These are phyloP conservation scores for Hypomesus transpacificus DNA, from an alignment of 2,113 vertebrate species.

Conservation along the genomic window DNA sequence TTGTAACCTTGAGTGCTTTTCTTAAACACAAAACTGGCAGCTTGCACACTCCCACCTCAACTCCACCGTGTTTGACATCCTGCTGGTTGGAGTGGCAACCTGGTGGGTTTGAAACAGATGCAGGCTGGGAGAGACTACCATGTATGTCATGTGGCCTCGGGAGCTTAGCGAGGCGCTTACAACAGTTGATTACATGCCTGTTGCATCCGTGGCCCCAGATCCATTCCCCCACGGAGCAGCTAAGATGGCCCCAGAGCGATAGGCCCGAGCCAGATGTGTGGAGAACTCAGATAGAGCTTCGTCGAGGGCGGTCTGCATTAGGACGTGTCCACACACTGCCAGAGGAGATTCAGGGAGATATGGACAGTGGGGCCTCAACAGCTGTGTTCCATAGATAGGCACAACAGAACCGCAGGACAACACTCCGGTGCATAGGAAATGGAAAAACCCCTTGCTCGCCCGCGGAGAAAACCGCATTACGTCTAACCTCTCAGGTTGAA, in stretches of 20 bases:
- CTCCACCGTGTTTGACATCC: constrained; percentile 30
- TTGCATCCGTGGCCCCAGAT: background rate
- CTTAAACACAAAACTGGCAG: constrained; percentile 35
- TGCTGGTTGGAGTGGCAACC: constrained; percentile 59
- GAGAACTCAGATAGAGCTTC: constrained; percentile 20
- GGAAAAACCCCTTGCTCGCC: too few relatives aligned
- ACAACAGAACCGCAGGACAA: background rate
- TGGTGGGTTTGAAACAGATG: constrained; percentile 45
- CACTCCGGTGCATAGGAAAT: background rate
- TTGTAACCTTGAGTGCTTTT: constrained; percentile 45
- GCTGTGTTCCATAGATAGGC: constrained; percentile 3
- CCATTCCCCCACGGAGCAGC: constrained; percentile 29
- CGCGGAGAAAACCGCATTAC: background rate
- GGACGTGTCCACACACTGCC: background rate
- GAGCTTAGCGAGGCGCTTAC: constrained; percentile 33
- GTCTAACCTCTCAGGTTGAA: constrained; percentile 1
- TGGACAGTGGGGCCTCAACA: background rate
- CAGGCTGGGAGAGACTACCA: constrained; percentile 46
- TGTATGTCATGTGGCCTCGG: constrained; percentile 53
- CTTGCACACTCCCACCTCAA: constrained; percentile 12
- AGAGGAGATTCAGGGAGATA: constrained; percentile 8
- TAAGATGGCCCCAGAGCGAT: constrained; percentile 18
- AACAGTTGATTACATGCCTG: constrained; percentile 29
- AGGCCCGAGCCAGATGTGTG: constrained; percentile 21
- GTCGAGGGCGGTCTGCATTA: background rate